Conservation (phyloP, 2,113 vertebrate species). For the Halcyon malimbica region DNA sequence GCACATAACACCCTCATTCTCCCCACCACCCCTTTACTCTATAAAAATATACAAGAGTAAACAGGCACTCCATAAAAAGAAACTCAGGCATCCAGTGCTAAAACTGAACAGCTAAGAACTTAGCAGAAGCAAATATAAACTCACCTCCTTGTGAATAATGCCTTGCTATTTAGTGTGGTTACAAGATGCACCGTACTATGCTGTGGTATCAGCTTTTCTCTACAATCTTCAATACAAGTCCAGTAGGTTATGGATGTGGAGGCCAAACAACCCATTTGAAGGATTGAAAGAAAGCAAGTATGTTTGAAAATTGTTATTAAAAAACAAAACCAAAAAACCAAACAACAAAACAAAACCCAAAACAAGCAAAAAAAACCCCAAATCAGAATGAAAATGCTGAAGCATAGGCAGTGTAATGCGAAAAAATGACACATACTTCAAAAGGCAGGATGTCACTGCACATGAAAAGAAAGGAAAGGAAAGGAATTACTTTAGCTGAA, state of each 20-base stretch:
- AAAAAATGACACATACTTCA: not conserved
- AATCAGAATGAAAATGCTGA: constrained; percentile 1
- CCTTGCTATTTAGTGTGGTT: constrained; percentile 9
- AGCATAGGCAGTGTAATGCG: not conserved
- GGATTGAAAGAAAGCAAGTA: not conserved
- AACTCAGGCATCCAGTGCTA: constrained; percentile 12
- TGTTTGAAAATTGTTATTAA: not conserved
- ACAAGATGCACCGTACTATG: not conserved
- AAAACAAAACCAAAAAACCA: not conserved
- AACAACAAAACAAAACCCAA: too few species aligned
- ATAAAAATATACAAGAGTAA: constrained; percentile 56
- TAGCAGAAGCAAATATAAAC: constrained; percentile 9
- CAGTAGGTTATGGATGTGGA: not conserved
- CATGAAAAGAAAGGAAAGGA: not conserved
- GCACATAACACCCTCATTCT: constrained; percentile 61
- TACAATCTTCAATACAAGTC: not conserved
- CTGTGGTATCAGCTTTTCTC: not conserved
- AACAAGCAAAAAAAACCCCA: not conserved
- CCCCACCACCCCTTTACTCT: constrained; percentile 32
- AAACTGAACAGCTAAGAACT: constrained; percentile 35
- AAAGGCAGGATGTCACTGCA: not conserved
- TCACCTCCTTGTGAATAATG: not conserved
- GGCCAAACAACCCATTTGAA: not conserved
- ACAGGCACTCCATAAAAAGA: constrained; percentile 42
- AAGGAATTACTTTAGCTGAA: not conserved